Base-by-base conservation (phyloP, 2,888 invertebrate genomes). In the Polydrusus pterygomalis region DNA sequence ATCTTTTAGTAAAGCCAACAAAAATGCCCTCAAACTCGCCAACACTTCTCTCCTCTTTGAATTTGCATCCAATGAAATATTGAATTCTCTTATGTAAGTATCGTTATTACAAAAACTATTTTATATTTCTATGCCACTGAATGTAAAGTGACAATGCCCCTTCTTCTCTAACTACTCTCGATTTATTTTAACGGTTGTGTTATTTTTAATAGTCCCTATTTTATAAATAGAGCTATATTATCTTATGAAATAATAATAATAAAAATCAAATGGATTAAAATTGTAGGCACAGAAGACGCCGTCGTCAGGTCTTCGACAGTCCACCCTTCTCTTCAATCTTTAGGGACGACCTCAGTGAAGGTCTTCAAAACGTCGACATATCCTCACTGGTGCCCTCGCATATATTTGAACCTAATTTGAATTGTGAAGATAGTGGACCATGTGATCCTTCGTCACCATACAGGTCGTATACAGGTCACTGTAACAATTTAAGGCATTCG, bases 1-100 rank as follows among this genome's bases (percentile, higher is more conserved):
- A 0, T 96, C 96, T 0, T 96, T 97, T 88, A 96, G 95, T 72
- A 96, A 96, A 84, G 96, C 97, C 25, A 97, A 95, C 86, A 91
- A 92, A 85, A 93, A 95, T 82, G 96, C 97, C 0, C 87, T 97
- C 9, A 90, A 93, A 75, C 88, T 96, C 25, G 96, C 96, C 11
- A 97, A 97, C 83, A 93, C 95, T 0, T 97, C 97, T 0, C 90
- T 96, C 8, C 91, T 96, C 82, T 92, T 95, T 75, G 97, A 97
- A 86, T 92, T 95, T 78, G 95, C 96, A 0, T 96, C 97, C 0
- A 94, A 95, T 82, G 95, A 96, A 87, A 93, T 97, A 30, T 88
- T 96, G 9, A 94, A 94, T 83, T 91, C 92, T 5, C 86, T 92
- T 34, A 75, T 86, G 85, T 86, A 83, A 84, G 84, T 82, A 51